phyloP scores from a whole-genome alignment of 2,113 vertebrate genomes.

The Ariopsis seemanni region DNA sequence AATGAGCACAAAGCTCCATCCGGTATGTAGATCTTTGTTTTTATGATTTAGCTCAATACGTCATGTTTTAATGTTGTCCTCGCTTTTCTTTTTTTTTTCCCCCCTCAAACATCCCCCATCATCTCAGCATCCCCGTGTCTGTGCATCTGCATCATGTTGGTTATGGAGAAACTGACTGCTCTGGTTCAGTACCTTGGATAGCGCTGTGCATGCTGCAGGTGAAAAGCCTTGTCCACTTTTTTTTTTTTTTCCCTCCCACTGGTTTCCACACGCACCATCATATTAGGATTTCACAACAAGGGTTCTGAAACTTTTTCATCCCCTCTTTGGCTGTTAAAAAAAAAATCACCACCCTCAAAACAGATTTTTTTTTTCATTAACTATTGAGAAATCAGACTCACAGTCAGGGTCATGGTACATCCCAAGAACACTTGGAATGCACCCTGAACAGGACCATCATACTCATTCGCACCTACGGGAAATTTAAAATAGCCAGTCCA shows the following conservation, averaged over 20 bases:
- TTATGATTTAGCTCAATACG: not conserved
- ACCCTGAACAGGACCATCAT: not conserved
- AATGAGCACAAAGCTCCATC: conserved; percentile 43
- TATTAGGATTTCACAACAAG: no score
- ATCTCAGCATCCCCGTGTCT: conserved; percentile 15
- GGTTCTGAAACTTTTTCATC: not conserved
- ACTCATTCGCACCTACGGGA: not conserved
- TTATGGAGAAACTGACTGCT: conserved; percentile 39
- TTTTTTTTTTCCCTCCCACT: no score
- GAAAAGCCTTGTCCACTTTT: not conserved
- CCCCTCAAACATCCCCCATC: no score
- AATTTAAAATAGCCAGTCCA: conserved; percentile 21
- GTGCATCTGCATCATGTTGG: conserved; percentile 42
- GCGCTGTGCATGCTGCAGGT: conserved; percentile 51
- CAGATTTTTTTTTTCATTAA: no score
- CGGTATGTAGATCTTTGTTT: conserved; percentile 42
- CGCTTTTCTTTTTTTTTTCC: not conserved
- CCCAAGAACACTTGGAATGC: not conserved
- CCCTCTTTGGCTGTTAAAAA: not conserved
- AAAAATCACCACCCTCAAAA: not conserved
- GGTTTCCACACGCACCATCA: not conserved
- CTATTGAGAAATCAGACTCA: not conserved
- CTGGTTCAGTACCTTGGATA: conserved; percentile 29
- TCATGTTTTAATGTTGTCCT: conserved; percentile 31
- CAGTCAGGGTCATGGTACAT: not conserved